phyloP scores from a whole-genome alignment of 2,797 vertebrate genomes.

The Manis crassicaudata region DNA sequence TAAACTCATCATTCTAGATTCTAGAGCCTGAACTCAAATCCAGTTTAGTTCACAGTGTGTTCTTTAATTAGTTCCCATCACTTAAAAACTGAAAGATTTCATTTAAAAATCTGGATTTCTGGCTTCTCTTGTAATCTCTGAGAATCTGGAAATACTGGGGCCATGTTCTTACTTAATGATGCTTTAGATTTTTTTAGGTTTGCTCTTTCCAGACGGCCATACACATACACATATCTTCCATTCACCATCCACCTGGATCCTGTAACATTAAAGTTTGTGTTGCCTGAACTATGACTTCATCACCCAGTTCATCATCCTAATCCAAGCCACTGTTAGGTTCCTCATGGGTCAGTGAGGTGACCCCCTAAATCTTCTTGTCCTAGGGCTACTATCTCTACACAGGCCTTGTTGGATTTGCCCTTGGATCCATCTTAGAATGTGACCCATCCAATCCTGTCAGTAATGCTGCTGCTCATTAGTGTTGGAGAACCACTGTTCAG shows the following conservation, averaged over 20 bases:
- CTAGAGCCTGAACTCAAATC: background rate
- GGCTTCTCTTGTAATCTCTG: background rate
- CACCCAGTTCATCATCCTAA: background rate
- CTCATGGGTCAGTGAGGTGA: background rate
- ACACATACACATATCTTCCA: background rate
- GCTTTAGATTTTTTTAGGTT: background rate
- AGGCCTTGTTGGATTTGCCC: background rate
- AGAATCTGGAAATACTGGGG: background rate
- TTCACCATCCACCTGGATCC: background rate
- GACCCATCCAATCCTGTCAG: background rate
- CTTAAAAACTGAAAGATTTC: background rate
- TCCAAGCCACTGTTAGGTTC: background rate
- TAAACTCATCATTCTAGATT: background rate
- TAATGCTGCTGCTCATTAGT: background rate
- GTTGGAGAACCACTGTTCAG: background rate
- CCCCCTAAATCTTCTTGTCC: background rate
- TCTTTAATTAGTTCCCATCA: background rate
- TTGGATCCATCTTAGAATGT: background rate
- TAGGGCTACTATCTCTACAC: background rate
- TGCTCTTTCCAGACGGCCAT: background rate
- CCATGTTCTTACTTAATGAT: background rate
- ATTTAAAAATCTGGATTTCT: slow-evolving; percentile 3
- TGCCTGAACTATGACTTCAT: background rate
- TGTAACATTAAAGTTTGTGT: background rate
- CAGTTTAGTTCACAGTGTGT: background rate